Evolutionary conservation across 2,797 vertebrate species (phyloP), one percentile per base, ranked within the genome.

Genomic region (Pagetopsis macropterus): DNA sequence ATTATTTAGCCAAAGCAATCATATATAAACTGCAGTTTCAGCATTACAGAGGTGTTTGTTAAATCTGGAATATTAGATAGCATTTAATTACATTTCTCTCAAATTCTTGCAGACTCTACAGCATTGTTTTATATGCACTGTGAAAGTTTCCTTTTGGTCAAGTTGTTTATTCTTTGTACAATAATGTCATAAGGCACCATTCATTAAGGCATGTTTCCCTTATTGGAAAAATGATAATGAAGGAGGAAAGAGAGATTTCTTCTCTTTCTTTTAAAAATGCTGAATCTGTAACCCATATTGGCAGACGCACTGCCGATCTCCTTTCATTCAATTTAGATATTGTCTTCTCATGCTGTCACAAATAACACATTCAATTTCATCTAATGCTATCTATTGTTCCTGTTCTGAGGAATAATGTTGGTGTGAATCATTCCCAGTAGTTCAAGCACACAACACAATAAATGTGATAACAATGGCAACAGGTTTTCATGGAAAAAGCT

Each of bases 401-500:
- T 52, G 17, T n/a, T 60, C 51, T 48, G 72, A 66, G 48, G 23
- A 33, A 27, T 3, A 51, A 6, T 8, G 33, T 37, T 7, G 21
- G 16, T 19, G 56, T 54, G 69, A 63, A 65, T 75, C 67, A 46
- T 52, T 67, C 57, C 27, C 21, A 12, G 17, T 48, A n/a, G 63
- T 64, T 78, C 61, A 75, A 62, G 50, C 69, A 61, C 48, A 75
- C 41, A 17, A 41, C 74, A 55, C 43, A 55, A 65, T 50, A 70
- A 65, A 83, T 56, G 63, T 84, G 70, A 67, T 65, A 65, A 60
- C 68, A 55, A 84, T 58, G 61, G 17, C 58, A 65, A 63, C 75
- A 45, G 74, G 68, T 76, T 73, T 78, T 75, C 62, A 68, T 50
- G n/a, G 72, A 69, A 33, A 59, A 72, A 68, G 77, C 76, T 43